A percentile compares a stretch with the other conserved stretches of the same genome.
Conservation (phyloP, 1,140 invertebrate species). For the Calephelis virginiensis region DNA sequence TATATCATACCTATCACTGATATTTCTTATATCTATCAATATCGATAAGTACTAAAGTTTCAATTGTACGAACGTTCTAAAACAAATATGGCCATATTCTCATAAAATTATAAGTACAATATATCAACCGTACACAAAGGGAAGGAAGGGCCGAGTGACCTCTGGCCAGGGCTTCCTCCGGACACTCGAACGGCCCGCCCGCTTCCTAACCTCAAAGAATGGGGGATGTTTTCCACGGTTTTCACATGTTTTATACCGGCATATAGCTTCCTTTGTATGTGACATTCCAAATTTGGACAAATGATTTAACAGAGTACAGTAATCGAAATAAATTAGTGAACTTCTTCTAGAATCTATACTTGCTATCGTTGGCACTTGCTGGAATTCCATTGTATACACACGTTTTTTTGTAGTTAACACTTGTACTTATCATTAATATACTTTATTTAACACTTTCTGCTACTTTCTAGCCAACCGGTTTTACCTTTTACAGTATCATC, state of each 20-base stretch:
- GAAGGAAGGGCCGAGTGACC: conserved; percentile 37
- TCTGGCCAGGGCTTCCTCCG: conserved; percentile 33
- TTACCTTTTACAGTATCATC: no score
- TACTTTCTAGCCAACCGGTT: no score
- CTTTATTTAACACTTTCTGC: no score
- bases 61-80: neutral
- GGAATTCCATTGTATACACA: no score
- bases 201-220: conserved; percentile 7
- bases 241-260: conserved; percentile 1
- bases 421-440: no score
- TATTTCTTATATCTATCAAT: neutral
- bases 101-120: conserved; percentile 19
- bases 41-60: neutral
- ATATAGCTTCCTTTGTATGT: neutral
- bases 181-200: conserved; percentile 22
- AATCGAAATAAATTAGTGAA: neutral
- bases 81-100: conserved; percentile 15
- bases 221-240: conserved; percentile 3
- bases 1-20: no score
- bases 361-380: no score
- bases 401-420: no score
- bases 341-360: no score
- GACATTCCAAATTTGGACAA: neutral
- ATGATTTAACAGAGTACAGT: neutral
- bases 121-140: conserved; percentile 21